Base-by-base conservation (phyloP, 2,797 vertebrate species). In the Pantherophis vulpinus region DNA sequence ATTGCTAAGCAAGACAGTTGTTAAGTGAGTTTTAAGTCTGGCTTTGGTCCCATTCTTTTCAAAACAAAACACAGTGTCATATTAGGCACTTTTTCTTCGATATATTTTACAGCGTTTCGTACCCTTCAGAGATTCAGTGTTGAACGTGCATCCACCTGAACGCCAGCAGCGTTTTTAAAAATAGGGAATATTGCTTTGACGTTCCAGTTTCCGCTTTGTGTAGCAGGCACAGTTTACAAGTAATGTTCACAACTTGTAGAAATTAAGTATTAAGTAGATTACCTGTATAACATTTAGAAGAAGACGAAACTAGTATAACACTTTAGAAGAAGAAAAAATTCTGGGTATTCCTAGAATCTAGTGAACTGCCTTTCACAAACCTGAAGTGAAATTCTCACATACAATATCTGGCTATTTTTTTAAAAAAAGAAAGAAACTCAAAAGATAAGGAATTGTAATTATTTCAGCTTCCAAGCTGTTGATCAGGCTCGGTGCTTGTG, bases 261-360 rank as follows among this genome's bases (percentile, higher is more conserved):
- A 87, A 12, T 9, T 42, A 42, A 42, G 42, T 42, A 42, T 42
- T 42, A 42, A 42, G 42, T 42, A 42, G 42, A 32, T 14, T 51
- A 58, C 63, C 20, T 23, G 5, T 8, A 63, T 20, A 54, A 29
- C 20, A 27, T 10, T 74, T 87, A 27, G 58, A 87, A 66, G 9
- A 61, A 61, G 1, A 27, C 0, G 42, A 42, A 42, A 42, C 42
- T 42, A 42, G 5, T 8, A 63, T 20, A 54, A 29, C 20, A 27
- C 25, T 74, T 87, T 42, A 27, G 58, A 87, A 66, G 9, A 61
- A 61, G 2, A 27, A 42, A 70, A 37, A 56, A 3, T 14, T 74
- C n/a, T 56, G 32, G 12, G 29, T 58, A 27, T 74, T 70, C 54
- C 61, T 92, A 91, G 83, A 58, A 88, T 95, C 60, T 70, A 59